These are phyloP conservation scores for Diglossa cyanea DNA, from an alignment of 2,797 vertebrate species.

Conservation along the genomic window DNA sequence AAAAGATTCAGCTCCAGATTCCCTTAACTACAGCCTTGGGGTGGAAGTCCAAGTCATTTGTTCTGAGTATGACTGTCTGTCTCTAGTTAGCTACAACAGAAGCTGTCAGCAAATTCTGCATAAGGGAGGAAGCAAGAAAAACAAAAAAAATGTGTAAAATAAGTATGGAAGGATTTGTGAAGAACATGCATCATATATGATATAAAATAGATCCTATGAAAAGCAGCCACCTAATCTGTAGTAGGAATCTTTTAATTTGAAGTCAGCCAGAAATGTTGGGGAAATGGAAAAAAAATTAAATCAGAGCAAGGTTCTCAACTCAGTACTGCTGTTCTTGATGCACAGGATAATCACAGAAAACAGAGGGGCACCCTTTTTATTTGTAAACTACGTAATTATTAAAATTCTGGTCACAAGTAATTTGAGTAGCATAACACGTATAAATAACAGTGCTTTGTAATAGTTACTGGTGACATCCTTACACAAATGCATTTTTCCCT, in stretches of 20 bases:
- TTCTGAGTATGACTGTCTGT: neutral
- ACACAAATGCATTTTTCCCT: neutral
- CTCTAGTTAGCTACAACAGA: neutral
- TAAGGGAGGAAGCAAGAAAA: neutral
- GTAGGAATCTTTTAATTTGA: neutral
- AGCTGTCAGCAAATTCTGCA: neutral
- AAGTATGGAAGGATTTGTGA: neutral
- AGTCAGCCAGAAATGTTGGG: neutral
- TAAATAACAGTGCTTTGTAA: neutral
- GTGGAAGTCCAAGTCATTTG: neutral
- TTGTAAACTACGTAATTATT: neutral
- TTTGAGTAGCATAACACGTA: neutral
- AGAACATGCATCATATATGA: neutral
- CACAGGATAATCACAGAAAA: neutral
- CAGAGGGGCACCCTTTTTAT: neutral
- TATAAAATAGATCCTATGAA: neutral
- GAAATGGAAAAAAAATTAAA: neutral
- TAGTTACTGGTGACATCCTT: neutral
- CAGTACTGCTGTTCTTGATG: fast-evolving
- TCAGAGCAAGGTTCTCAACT: neutral
- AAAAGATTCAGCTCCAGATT: neutral
- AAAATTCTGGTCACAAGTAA: neutral
- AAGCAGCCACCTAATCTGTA: neutral
- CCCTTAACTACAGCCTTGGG: neutral
- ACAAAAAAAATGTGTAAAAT: neutral